Base-by-base conservation (phyloP, 2,888 invertebrate species). In the Galerucella pusilla region DNA sequence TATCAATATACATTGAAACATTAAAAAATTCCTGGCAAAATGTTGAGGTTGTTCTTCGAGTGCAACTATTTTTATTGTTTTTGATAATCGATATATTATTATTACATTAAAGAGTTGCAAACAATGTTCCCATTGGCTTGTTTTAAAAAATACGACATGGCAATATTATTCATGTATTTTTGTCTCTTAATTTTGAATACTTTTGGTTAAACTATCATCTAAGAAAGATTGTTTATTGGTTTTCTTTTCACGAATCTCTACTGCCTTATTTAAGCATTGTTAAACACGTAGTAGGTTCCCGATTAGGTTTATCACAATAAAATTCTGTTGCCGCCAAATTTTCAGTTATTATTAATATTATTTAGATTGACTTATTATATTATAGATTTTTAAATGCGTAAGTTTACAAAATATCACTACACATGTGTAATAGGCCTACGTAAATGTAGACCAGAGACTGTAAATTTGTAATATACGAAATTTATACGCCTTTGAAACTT, bases 381-480 rank as follows among this genome's bases (percentile, higher is more conserved):
- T 63, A 16, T 63, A 63, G 12, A 42, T 71, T 65, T 60, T 71
- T 65, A 7, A 63, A 65, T 20, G 25, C 16, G 46, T 60, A 25
- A 57, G 57, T 66, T 57, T 60, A 12, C 59, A 64, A 69, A 73
- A 78, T 72, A 78, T 71, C 75, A 71, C 68, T 35, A 79, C 75
- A 79, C 67, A 75, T 77, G 76, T 75, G 73, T 78, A 78, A 68
- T 76, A 77, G 79, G 79, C 75, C 79, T 79, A 79, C 77, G 65
- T 16, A 57, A 35, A 74, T 75, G 74, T 74, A 77, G 79, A 75
- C 77, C 78, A 76, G 77, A 79, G 78, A 80, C 79, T 80, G 79
- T 80, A 80, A 78, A 80, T 78, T 80, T 79, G 79, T 80, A 79
- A 80, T 80, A 80, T 79, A 77, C 75, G 73, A 76, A 78, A 77